Evolutionary conservation across 1,140 invertebrate species (phyloP).

Genomic region (Drosophila bocqueti): DNA sequence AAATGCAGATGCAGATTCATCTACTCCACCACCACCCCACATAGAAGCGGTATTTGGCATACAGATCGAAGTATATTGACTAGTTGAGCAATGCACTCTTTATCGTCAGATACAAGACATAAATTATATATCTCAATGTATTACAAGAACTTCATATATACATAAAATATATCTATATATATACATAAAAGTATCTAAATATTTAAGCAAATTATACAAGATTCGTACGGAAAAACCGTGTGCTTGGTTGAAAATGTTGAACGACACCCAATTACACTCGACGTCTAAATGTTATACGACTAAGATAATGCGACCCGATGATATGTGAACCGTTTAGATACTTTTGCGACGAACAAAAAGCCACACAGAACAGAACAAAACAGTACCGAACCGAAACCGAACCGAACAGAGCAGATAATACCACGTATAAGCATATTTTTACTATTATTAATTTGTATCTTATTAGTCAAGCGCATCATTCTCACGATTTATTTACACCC

Average conservation of each 20-base stretch:
- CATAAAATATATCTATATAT: conserved; percentile 43
- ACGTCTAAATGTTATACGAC: conserved; percentile 63
- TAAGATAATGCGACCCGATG: conserved; percentile 27
- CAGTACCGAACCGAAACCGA: conserved; percentile 11
- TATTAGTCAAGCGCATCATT: conserved; percentile 73
- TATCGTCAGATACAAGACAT: conserved; percentile 72
- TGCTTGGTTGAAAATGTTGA: conserved; percentile 79
- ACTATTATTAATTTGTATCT: conserved; percentile 71
- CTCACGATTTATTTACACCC: conserved; percentile 81
- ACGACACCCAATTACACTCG: conserved; percentile 33
- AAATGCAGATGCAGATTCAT: conserved; percentile 43
- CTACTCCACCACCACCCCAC: conserved; percentile 50
- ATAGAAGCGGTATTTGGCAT: conserved; percentile 50
- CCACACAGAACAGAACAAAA: conserved; percentile 14
- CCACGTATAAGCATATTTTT: conserved; percentile 62
- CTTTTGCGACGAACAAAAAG: conserved; percentile 51
- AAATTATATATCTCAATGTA: conserved; percentile 72
- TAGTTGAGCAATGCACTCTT: conserved; percentile 81
- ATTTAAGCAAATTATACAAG: conserved; percentile 70
- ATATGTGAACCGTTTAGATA: conserved; percentile 64
- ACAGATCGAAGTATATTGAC: conserved; percentile 68
- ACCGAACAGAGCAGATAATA: conserved; percentile 31
- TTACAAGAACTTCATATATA: conserved; percentile 67
- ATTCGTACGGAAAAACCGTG: conserved; percentile 48
- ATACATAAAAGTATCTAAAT: conserved; percentile 74